Evolutionary conservation across 1,140 invertebrate species (phyloP).

Genomic region (Zaprionus ghesquierei): DNA sequence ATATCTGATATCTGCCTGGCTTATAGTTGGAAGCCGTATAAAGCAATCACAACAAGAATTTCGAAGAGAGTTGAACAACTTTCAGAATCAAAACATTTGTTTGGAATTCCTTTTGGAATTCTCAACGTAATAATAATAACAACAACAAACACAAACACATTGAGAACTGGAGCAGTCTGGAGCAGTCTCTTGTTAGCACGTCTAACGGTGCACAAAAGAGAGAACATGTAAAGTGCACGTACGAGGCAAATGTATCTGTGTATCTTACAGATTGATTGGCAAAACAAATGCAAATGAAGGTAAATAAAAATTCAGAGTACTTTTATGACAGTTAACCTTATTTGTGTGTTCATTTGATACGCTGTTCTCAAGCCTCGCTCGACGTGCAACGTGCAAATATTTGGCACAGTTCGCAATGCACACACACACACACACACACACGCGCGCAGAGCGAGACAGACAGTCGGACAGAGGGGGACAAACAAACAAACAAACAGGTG

Average conservation of each 20-base stretch:
- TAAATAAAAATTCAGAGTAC: constrained; percentile 2
- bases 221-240: background rate
- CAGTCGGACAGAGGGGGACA: background rate
- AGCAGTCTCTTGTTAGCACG: background rate
- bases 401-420: constrained; percentile 25
- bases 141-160: too few relatives aligned
- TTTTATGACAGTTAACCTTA: background rate
- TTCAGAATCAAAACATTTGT: background rate
- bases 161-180: background rate
- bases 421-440: background rate
- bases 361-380: background rate
- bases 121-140: background rate
- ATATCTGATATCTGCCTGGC: background rate
- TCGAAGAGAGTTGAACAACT: background rate
- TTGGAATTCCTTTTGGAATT: background rate
- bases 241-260: background rate
- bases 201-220: background rate
- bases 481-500: constrained; percentile 43
- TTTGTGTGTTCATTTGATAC: constrained; percentile 10
- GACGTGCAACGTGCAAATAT: constrained; percentile 32
- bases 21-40: constrained; percentile 1
- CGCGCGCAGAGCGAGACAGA: background rate
- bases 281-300: background rate
- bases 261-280: constrained; percentile 1
- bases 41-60: background rate